Conservation (phyloP, 2,888 invertebrate species). For the Malthinus seriepunctatus region DNA sequence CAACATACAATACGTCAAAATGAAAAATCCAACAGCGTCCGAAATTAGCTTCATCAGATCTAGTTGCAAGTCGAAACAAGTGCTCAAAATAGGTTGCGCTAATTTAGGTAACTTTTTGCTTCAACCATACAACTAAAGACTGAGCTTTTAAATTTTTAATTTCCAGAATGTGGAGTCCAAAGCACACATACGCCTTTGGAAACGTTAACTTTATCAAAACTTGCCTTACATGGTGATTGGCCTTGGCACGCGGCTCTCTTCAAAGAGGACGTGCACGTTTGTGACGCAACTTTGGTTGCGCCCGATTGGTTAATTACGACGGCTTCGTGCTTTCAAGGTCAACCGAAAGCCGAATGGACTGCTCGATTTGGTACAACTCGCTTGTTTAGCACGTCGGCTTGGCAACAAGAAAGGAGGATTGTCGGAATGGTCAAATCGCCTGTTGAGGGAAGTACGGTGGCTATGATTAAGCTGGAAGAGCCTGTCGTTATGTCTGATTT, state of each 20-base stretch:
- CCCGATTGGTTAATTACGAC: slow-evolving; percentile 85
- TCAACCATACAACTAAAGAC: too few relatives aligned
- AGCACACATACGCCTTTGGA: slow-evolving; percentile 43
- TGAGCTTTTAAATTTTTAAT: not conserved
- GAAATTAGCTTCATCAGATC: slow-evolving; percentile 82
- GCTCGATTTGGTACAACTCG: slow-evolving; percentile 78
- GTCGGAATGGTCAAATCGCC: slow-evolving; percentile 89
- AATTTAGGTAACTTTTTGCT: slow-evolving; percentile 64
- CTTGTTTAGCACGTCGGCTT: slow-evolving; percentile 78
- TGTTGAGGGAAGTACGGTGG: slow-evolving; percentile 85
- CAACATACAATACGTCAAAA: slow-evolving; percentile 73
- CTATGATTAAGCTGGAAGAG: slow-evolving; percentile 77
- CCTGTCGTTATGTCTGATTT: slow-evolving; percentile 78
- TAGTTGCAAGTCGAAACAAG: slow-evolving; percentile 74
- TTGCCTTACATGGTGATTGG: slow-evolving; percentile 84
- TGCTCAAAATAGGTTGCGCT: slow-evolving; percentile 78
- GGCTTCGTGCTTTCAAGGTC: slow-evolving; percentile 83
- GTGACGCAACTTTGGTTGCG: slow-evolving; percentile 84
- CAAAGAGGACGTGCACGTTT: slow-evolving; percentile 83
- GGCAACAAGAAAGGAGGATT: slow-evolving; percentile 84
- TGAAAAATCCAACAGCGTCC: slow-evolving; percentile 77
- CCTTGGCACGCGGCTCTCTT: slow-evolving; percentile 89
- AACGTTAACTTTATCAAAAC: slow-evolving; percentile 62
- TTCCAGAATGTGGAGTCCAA: slow-evolving; percentile 51
- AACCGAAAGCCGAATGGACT: slow-evolving; percentile 86